phyloP scores from a whole-genome alignment of 1,140 invertebrate species.

The Sweltsa coloradensis region DNA sequence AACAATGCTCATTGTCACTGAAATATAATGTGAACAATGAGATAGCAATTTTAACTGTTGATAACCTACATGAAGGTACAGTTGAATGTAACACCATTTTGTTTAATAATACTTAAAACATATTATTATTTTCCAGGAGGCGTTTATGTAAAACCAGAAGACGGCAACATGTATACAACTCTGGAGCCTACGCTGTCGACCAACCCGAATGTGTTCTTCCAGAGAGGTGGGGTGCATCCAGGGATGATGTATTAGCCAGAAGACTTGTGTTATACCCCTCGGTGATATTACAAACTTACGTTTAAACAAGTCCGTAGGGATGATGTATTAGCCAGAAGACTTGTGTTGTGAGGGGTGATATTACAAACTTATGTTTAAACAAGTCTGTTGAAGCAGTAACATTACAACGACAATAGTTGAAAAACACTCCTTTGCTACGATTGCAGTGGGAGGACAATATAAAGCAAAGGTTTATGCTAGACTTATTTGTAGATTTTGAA shows the following conservation, averaged over 20 bases:
- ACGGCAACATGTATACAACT: conserved; percentile 68
- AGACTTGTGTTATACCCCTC: no score
- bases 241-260: conserved; percentile 83
- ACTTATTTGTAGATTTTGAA: no score
- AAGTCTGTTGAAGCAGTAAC: no score
- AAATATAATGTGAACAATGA: background rate
- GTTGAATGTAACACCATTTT: background rate
- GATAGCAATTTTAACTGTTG: background rate
- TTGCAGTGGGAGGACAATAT: no score
- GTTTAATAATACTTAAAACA: background rate
- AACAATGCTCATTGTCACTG: background rate
- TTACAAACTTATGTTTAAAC: no score
- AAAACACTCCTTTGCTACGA: no score
- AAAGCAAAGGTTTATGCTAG: no score
- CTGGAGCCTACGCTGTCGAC: conserved; percentile 43
- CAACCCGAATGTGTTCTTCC: conserved; percentile 75
- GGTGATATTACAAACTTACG: no score
- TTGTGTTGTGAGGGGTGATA: no score
- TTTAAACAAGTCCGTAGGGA: no score
- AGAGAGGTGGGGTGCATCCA: conserved; percentile 55
- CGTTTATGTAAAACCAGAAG: conserved; percentile 59
- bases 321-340: no score
- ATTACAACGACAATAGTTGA: no score
- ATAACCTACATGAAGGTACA: background rate
- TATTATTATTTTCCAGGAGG: conserved; percentile 35